These are phyloP conservation scores for Chiloscyllium plagiosum DNA, from an alignment of 2,113 vertebrate species.

Conservation along the genomic window DNA sequence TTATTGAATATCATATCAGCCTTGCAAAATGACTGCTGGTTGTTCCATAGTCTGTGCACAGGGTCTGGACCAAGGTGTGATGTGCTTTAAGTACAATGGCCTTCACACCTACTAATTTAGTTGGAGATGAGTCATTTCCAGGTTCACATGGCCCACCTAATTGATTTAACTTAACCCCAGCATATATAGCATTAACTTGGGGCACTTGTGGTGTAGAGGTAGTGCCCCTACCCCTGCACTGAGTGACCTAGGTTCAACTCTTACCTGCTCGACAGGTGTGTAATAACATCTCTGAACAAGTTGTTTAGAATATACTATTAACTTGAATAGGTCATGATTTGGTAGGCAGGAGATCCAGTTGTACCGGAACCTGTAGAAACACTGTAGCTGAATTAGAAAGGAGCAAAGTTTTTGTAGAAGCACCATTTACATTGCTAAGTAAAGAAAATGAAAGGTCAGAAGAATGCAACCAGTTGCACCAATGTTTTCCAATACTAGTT, in stretches of 20 bases:
- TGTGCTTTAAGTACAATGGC: not conserved
- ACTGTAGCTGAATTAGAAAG: not conserved
- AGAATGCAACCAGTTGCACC: not conserved
- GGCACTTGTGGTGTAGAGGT: too few relatives aligned
- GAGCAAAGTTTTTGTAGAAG: not conserved
- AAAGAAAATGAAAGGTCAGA: not conserved
- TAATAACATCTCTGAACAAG: too few relatives aligned
- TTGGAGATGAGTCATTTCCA: not conserved
- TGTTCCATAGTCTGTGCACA: not conserved
- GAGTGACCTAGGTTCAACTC: too few relatives aligned
- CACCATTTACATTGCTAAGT: not conserved
- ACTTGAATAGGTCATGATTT: not conserved
- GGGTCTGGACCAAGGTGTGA: not conserved
- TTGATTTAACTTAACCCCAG: not conserved
- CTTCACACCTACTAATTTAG: not conserved
- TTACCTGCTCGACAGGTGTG: too few relatives aligned
- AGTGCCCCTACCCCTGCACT: too few relatives aligned
- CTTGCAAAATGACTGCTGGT: not conserved
- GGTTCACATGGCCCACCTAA: not conserved
- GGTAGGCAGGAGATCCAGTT: not conserved
- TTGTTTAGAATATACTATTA: too few relatives aligned
- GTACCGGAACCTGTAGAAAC: not conserved
- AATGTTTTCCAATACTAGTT: not conserved
- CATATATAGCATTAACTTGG: not conserved
- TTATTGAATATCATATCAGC: not conserved